Percentiles rank a stretch among this genome's conserved stretches.
Conservation (phyloP, 2,888 invertebrate genomes). For the Cerastis leucographa region DNA sequence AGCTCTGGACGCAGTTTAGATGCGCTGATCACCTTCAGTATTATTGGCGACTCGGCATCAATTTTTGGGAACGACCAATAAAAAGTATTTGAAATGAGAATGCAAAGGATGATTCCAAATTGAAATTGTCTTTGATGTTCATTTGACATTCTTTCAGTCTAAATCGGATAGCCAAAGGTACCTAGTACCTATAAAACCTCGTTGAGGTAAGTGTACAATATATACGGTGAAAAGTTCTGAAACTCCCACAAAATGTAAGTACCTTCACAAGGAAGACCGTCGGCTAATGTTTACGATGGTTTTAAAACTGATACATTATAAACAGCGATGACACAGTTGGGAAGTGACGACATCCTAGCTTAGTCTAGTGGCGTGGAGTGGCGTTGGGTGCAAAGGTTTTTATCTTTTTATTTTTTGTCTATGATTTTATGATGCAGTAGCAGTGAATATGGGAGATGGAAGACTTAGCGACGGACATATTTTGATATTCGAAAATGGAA, state of each 20-base stretch:
- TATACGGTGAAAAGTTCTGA: constrained; percentile 49
- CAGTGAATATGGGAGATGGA: constrained; percentile 20
- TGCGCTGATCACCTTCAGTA: neutral
- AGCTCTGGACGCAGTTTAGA: neutral
- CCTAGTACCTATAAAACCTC: constrained; percentile 30
- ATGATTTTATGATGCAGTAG: constrained; percentile 35
- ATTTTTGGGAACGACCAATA: neutral
- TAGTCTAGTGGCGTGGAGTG: constrained; percentile 62
- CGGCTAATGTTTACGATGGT: constrained; percentile 65
- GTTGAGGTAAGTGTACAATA: constrained; percentile 37
- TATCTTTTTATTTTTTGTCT: constrained; percentile 51
- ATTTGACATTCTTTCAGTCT: constrained; percentile 4
- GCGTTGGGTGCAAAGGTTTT: constrained; percentile 49
- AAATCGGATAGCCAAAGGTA: constrained; percentile 18
- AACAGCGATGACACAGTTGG: constrained; percentile 66
- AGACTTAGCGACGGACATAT: neutral
- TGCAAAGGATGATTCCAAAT: neutral
- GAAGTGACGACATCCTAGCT: constrained; percentile 62
- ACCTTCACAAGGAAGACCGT: constrained; percentile 60
- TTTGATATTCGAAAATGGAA: neutral
- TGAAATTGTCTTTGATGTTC: neutral
- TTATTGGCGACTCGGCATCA: neutral
- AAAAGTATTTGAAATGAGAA: constrained; percentile 4
- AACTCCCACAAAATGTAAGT: constrained; percentile 62
- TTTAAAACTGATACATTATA: constrained; percentile 72